phyloP scores from a whole-genome alignment of 35 echinoderm and acorn worm species.

The Patiria miniata region DNA sequence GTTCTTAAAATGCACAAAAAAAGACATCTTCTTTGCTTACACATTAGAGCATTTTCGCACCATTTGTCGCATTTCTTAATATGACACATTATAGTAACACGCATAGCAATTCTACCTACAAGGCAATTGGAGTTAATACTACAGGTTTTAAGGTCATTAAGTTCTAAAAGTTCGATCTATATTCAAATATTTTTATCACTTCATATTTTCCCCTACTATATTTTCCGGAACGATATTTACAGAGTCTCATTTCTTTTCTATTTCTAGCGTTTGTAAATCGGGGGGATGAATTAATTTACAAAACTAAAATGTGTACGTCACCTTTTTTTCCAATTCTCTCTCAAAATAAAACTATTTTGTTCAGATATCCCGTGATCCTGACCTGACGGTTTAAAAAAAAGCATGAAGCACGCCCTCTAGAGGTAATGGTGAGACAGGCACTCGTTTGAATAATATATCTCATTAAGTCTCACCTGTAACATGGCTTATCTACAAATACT shows the following conservation, averaged over 20 bases:
- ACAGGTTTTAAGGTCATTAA: neutral
- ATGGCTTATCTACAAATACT: slow-evolving; percentile 4
- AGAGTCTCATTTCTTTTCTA: neutral
- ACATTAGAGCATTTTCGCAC: too few species aligned
- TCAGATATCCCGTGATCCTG: too few species aligned
- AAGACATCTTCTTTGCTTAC: neutral
- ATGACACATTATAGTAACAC: neutral
- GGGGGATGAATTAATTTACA: slow-evolving; percentile 2
- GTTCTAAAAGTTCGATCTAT: neutral
- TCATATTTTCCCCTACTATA: neutral
- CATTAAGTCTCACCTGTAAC: neutral
- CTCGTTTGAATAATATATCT: slow-evolving; percentile 18
- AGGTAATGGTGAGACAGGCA: slow-evolving; percentile 5
- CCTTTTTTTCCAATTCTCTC: neutral
- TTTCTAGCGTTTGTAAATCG: neutral
- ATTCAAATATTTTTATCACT: neutral
- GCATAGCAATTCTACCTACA: neutral
- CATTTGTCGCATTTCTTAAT: neutral
- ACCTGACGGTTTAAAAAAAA: neutral
- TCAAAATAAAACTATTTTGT: neutral
- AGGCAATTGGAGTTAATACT: neutral
- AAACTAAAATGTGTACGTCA: neutral
- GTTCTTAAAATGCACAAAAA: too few species aligned
- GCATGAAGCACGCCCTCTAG: slow-evolving; percentile 1
- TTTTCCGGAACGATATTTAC: neutral